phyloP scores from a whole-genome alignment of 2,888 invertebrate genomes.

The Eulithis prunata region DNA sequence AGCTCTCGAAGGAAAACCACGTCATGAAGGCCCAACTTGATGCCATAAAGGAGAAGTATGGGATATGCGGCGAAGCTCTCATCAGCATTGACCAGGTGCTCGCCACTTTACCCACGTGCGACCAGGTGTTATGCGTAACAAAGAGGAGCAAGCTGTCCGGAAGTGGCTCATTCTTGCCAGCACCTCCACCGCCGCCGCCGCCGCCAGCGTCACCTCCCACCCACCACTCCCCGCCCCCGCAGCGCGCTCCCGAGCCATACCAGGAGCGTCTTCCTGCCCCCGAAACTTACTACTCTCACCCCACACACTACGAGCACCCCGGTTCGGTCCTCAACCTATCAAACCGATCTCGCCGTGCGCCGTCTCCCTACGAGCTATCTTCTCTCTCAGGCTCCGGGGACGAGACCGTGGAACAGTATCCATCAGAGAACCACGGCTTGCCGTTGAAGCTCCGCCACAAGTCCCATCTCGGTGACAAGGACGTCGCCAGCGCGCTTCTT shows the following conservation, averaged over 20 bases:
- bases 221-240: slow-evolving; percentile 81
- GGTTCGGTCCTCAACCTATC: slow-evolving; percentile 89
- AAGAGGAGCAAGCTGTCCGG: slow-evolving; percentile 86
- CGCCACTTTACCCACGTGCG: slow-evolving; percentile 92
- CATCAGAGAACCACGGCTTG: slow-evolving; percentile 89
- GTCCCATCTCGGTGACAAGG: slow-evolving; percentile 94
- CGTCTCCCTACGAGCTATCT: slow-evolving; percentile 92
- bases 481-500: slow-evolving; percentile 92
- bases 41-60: slow-evolving; percentile 96
- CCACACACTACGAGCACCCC: slow-evolving; percentile 84
- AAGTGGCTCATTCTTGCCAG: slow-evolving; percentile 74
- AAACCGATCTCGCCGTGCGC: slow-evolving; percentile 85
- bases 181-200: slow-evolving; percentile 82
- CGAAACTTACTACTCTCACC: slow-evolving; percentile 78
- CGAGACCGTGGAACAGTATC: slow-evolving; percentile 79
- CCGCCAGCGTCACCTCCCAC: slow-evolving; percentile 79
- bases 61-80: slow-evolving; percentile 93
- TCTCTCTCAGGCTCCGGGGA: slow-evolving; percentile 88
- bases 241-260: slow-evolving; percentile 81
- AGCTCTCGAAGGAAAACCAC: slow-evolving; percentile 97
- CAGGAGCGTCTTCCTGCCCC: slow-evolving; percentile 77
- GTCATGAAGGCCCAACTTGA: slow-evolving; percentile 96
- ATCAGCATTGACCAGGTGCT: slow-evolving; percentile 95
- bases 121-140: slow-evolving; percentile 92
- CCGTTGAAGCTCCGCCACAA: slow-evolving; percentile 97